phyloP scores from a whole-genome alignment of 1,140 invertebrate genomes.

The Nymphalis io region DNA sequence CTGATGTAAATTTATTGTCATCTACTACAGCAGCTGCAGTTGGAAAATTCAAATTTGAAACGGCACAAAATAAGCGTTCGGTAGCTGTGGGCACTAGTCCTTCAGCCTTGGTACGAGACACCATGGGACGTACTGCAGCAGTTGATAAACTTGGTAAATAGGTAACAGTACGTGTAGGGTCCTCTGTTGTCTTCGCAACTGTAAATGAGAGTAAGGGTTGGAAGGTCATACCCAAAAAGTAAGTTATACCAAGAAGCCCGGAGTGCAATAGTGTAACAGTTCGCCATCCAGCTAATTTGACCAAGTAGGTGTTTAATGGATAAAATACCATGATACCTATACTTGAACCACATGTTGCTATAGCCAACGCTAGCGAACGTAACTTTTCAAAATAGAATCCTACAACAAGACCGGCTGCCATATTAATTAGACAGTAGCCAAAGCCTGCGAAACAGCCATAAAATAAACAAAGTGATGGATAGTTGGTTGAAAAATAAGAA shows the following conservation, averaged over 20 bases:
- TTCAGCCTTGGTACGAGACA: conserved; percentile 44
- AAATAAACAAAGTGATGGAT: conserved; percentile 53
- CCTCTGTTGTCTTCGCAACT: conserved; percentile 58
- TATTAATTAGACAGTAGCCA: conserved; percentile 87
- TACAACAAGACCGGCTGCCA: conserved; percentile 86
- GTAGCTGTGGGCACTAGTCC: conserved; percentile 52
- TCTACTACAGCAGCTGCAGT: conserved; percentile 66
- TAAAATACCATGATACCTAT: conserved; percentile 87
- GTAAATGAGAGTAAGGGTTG: conserved; percentile 63
- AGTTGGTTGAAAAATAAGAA: conserved; percentile 63
- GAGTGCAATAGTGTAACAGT: conserved; percentile 86
- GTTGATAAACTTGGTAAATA: conserved; percentile 68
- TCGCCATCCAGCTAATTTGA: conserved; percentile 87
- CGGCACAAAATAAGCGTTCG: conserved; percentile 66
- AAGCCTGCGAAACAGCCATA: conserved; percentile 84
- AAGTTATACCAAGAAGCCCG: conserved; percentile 75
- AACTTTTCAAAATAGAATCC: conserved; percentile 92
- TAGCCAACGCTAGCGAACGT: conserved; percentile 88
- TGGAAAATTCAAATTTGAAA: conserved; percentile 68
- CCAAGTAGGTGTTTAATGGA: conserved; percentile 84
- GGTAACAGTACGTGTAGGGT: conserved; percentile 69
- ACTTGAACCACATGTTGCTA: conserved; percentile 90
- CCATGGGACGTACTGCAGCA: conserved; percentile 37
- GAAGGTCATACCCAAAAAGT: conserved; percentile 65
- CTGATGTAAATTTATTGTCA: conserved; percentile 33